Percentiles rank a stretch among this genome's conserved stretches.
Evolutionary conservation across 2,113 vertebrate genomes (phyloP).

Genomic region (Perca flavescens): DNA sequence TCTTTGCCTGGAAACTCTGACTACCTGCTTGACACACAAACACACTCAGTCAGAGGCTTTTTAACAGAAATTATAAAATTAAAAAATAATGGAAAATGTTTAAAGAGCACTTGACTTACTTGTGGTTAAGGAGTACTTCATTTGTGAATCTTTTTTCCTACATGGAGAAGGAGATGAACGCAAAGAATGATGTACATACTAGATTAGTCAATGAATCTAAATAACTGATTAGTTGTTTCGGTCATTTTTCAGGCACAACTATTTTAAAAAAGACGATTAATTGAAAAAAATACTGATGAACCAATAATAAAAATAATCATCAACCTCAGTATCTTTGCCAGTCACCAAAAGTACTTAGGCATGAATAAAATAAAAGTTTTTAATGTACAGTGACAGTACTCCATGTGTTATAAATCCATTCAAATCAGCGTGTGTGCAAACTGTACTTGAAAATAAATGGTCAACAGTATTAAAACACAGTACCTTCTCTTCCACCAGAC

Average conservation of each 20-base stretch:
- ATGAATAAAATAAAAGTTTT: background rate
- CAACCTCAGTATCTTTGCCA: background rate
- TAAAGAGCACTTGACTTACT: constrained; percentile 63
- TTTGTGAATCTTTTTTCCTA: constrained; percentile 77
- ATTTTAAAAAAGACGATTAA: background rate
- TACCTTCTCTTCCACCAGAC: constrained; percentile 88
- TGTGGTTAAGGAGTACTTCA: constrained; percentile 79
- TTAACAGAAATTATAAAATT: background rate
- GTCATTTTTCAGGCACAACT: background rate
- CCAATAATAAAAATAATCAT: background rate
- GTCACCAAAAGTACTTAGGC: background rate
- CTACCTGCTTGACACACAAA: constrained; percentile 61
- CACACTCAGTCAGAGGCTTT: constrained; percentile 17
- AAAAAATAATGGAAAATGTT: background rate
- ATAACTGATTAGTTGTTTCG: background rate
- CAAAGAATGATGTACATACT: background rate
- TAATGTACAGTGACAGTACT: background rate
- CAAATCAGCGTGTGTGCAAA: background rate
- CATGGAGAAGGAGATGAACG: constrained; percentile 9
- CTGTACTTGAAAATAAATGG: background rate
- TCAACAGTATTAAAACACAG: background rate
- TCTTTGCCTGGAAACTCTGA: constrained; percentile 79
- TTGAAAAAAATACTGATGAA: background rate
- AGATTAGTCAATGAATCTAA: background rate
- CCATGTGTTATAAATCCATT: background rate